Percentiles rank a stretch among this genome's conserved stretches.
These are phyloP conservation scores for Anas bahamensis DNA, from an alignment of 2,797 vertebrate genomes.

Conservation along the genomic window DNA sequence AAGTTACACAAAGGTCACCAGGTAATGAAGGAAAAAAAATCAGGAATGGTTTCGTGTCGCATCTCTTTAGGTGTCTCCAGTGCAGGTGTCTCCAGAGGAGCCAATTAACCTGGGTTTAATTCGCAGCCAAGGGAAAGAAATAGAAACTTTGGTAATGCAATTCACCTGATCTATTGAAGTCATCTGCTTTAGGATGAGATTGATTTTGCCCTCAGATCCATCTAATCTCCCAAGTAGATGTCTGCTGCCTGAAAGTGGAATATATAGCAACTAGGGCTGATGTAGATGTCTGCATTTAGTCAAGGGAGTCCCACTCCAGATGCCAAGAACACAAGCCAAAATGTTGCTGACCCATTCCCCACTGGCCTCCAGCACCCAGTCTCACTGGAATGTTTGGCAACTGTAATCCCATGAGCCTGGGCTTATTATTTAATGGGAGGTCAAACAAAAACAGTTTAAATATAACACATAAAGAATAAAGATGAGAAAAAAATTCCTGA, in stretches of 20 bases:
- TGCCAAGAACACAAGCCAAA: not conserved
- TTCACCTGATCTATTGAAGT: not conserved
- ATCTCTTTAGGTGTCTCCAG: not conserved
- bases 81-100: not conserved
- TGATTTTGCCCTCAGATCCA: not conserved
- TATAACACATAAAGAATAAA: not conserved
- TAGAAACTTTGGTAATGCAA: not conserved
- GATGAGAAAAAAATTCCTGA: not conserved
- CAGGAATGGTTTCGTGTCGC: not conserved
- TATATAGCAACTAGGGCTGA: not conserved
- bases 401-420: not conserved
- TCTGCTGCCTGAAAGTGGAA: not conserved
- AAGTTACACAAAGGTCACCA: not conserved
- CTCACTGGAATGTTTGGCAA: not conserved
- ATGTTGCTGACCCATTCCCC: not conserved
- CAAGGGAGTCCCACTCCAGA: not conserved
- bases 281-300: not conserved
- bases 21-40: not conserved
- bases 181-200: not conserved
- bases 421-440: not conserved
- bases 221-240: not conserved
- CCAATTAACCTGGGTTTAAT: not conserved
- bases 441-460: not conserved
- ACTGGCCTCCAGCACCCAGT: rapidly evolving
- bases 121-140: not conserved